Evolutionary conservation across 2,888 invertebrate species (phyloP).

Genomic region (Pelosia muscerda): DNA sequence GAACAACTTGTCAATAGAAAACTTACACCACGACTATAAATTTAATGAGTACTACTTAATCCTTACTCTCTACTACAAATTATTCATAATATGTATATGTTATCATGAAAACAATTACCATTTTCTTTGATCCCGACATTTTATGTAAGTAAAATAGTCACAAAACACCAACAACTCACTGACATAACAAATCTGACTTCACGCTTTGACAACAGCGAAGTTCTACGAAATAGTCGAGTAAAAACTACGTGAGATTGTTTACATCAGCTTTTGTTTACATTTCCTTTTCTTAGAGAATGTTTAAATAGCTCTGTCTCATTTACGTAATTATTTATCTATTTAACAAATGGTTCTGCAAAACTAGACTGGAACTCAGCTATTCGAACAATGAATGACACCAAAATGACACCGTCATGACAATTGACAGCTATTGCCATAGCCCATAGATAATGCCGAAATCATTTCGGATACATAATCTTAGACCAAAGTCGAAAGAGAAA

Average conservation of each 20-base stretch:
- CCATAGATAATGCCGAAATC: not conserved
- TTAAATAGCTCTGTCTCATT: constrained; percentile 9
- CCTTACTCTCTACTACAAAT: not conserved
- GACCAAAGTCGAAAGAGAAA: no score
- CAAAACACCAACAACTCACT: constrained; percentile 71
- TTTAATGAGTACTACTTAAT: not conserved
- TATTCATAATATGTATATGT: not conserved
- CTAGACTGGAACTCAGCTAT: constrained; percentile 15
- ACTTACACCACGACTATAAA: constrained; percentile 26
- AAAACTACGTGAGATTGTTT: not conserved
- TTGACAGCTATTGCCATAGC: constrained; percentile 23
- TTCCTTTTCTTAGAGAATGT: not conserved
- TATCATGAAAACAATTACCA: constrained; percentile 64
- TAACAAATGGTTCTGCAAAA: not conserved
- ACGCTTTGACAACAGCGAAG: constrained; percentile 50
- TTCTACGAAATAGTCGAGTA: constrained; percentile 7
- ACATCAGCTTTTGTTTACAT: not conserved
- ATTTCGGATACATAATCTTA: not conserved
- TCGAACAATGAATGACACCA: constrained; percentile 13
- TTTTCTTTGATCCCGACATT: constrained; percentile 81
- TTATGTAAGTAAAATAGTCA: constrained; percentile 46
- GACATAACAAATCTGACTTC: constrained; percentile 57
- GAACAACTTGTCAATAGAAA: constrained; percentile 52
- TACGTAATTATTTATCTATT: not conserved
- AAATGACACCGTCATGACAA: constrained; percentile 50